A percentile compares a stretch with the other conserved stretches of the same genome.
Conservation (phyloP, 2,888 invertebrate genomes). For the Bugulina stolonifera region DNA sequence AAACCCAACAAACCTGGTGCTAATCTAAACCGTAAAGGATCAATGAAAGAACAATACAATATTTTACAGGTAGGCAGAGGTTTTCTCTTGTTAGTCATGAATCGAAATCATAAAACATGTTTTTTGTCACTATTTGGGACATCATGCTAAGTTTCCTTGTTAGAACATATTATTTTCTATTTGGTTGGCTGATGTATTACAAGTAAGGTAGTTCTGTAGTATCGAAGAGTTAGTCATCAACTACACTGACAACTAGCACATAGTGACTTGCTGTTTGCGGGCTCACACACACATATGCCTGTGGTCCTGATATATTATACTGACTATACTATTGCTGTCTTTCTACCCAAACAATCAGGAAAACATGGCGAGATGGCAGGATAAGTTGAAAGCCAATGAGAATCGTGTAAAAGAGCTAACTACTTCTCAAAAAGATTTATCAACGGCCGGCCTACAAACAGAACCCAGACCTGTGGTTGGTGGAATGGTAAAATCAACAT, state of each 20-base stretch:
- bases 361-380: constrained; percentile 15
- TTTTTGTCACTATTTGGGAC: no score
- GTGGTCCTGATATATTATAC: no score
- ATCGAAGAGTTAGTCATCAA: no score
- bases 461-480: not conserved
- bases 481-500: not conserved
- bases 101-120: no score
- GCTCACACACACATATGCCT: no score
- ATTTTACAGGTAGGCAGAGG: not conserved
- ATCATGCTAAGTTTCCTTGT: no score
- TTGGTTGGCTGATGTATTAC: no score
- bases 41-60: constrained; percentile 17
- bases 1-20: constrained; percentile 13
- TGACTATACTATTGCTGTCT: no score
- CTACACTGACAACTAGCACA: no score
- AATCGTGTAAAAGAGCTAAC: constrained; percentile 14
- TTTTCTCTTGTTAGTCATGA: not conserved
- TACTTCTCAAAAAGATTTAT: not conserved
- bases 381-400: constrained; percentile 19
- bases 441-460: not conserved
- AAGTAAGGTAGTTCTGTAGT: no score
- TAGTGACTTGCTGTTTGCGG: no score
- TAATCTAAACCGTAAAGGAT: constrained; percentile 4
- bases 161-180: no score
- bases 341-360: not conserved